These are phyloP conservation scores for Psettodes erumei DNA, from an alignment of 2,113 vertebrate genomes.

Conservation along the genomic window DNA sequence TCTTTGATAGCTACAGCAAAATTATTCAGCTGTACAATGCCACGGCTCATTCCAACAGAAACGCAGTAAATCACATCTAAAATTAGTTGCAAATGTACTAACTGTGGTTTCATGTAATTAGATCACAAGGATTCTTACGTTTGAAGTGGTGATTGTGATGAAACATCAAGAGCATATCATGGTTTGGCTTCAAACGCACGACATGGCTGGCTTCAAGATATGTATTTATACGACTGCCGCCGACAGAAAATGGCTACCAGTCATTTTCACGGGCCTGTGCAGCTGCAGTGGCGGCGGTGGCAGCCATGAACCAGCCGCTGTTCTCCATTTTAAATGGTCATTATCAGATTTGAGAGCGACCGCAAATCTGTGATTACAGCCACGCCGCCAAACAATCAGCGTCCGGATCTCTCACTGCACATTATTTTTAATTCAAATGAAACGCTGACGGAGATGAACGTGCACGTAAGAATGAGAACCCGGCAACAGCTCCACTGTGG, in stretches of 20 bases:
- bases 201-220: constrained; percentile 52
- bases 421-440: constrained; percentile 77
- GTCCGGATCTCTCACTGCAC: constrained; percentile 59
- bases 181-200: constrained; percentile 53
- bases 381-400: constrained; percentile 68
- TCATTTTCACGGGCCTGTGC: constrained; percentile 39
- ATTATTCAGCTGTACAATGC: constrained; percentile 3
- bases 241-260: constrained; percentile 65
- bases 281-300: constrained; percentile 31
- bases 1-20: constrained; percentile 24
- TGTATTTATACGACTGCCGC: constrained; percentile 56
- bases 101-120: constrained; percentile 47
- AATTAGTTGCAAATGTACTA: constrained; percentile 57
- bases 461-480: constrained; percentile 39
- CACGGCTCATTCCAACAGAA: not conserved
- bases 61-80: constrained; percentile 36
- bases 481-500: constrained; percentile 51
- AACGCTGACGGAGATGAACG: constrained; percentile 57
- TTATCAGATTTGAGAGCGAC: constrained; percentile 77
- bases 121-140: constrained; percentile 33
- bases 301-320: constrained; percentile 56
- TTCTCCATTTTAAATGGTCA: constrained; percentile 70
- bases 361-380: constrained; percentile 76
- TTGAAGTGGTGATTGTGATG: constrained; percentile 53
- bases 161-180: constrained; percentile 39